Evolutionary conservation across 2,797 vertebrate genomes (phyloP), one percentile per base, ranked within the genome.

Genomic region (Cyprinodon diabolis): DNA sequence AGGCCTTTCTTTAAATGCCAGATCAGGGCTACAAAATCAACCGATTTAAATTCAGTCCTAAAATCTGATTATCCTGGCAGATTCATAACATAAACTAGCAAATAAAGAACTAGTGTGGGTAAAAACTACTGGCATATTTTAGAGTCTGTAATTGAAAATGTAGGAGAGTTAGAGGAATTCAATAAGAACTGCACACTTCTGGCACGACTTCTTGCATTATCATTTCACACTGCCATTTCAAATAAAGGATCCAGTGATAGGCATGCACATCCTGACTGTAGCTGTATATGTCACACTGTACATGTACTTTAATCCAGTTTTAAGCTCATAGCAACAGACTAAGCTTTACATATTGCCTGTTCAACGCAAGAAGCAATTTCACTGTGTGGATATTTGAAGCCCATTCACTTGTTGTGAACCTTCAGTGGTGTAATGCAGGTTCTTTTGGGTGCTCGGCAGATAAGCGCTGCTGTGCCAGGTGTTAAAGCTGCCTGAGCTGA

Each of bases 401-500:
- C 75, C 86, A 87, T 88, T 58, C 25, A 78, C 87, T 86, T 92
- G 83, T 86, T 89, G 84, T 87, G 84, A 70, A 74, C 86, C 88
- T 87, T 82, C 84, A 72, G 72, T 68, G 66, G 88, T 85, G 89
- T 90, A 89, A 92, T 82, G 80, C 79, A 81, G 85, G 85, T 90
- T 81, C 90, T 87, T 85, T 71, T 84, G 86, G 87, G 82, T 85
- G 83, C 88, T 85, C 72, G 65, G 85, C 78, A 92, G 91, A 93
- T 93, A 93, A 93, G 86, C 84, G 52, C 67, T 79, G 88, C 78
- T 69, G 62, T 87, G 83, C 82, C 86, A 89, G 92, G 87, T 88
- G 88, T 90, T 87, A 88, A 88, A 91, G 83, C 91, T 79, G 85
- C 83, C 86, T 80, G 86, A 87, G 86, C 89, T 90, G 90, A 90